Conservation (phyloP, 2,888 invertebrate genomes). For the Mycalesis mineus region DNA sequence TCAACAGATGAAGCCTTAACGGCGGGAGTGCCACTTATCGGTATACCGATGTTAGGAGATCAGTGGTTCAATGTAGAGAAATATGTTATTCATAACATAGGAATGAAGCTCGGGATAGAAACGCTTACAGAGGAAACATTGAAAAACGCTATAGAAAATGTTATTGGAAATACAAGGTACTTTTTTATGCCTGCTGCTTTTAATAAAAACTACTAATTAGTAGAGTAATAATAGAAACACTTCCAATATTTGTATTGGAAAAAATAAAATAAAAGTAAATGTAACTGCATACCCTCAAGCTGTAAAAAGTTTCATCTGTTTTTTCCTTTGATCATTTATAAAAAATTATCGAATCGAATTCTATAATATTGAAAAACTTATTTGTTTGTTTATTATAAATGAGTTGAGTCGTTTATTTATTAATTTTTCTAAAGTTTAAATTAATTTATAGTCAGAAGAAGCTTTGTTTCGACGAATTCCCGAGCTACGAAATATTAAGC, state of each 20-base stretch:
- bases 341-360: no score
- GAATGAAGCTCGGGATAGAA: conserved; percentile 42
- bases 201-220: neutral
- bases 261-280: neutral
- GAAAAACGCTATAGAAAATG: conserved; percentile 34
- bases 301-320: no score
- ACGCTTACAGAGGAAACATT: conserved; percentile 39
- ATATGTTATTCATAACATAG: conserved; percentile 39
- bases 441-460: no score
- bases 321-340: no score
- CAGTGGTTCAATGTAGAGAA: conserved; percentile 3
- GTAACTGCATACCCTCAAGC: no score
- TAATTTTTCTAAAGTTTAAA: no score
- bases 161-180: conserved; percentile 36
- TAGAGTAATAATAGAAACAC: neutral
- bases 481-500: no score
- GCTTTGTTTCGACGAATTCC: no score
- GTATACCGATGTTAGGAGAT: conserved; percentile 9
- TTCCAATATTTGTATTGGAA: neutral
- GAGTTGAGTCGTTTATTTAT: no score
- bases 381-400: no score
- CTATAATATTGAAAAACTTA: no score
- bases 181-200: conserved; percentile 18
- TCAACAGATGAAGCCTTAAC: conserved; percentile 13
- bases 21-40: conserved; percentile 7